phyloP scores from a whole-genome alignment of 2,797 vertebrate genomes.

The Huso huso region DNA sequence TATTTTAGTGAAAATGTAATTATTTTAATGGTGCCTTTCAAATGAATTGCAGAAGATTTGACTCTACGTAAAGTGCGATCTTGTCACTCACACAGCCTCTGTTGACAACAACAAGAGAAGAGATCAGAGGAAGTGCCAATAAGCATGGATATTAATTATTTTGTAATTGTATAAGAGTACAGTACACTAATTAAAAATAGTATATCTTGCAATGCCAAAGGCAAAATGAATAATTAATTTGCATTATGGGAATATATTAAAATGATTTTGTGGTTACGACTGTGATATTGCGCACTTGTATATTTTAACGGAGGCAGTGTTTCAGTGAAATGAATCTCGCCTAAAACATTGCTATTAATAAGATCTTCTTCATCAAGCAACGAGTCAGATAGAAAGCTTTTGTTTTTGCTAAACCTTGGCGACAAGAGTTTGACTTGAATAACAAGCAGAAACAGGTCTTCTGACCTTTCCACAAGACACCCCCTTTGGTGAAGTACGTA shows the following conservation, averaged over 20 bases:
- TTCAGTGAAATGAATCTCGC: conserved; percentile 57
- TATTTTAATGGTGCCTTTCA: conserved; percentile 69
- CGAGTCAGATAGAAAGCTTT: not conserved
- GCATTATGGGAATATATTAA: conserved; percentile 99
- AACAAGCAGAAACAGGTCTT: not conserved
- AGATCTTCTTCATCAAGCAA: conserved; percentile 1
- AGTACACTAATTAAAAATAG: conserved; percentile 99
- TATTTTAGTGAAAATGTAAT: conserved; percentile 64
- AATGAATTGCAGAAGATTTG: conserved; percentile 76
- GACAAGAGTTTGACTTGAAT: not conserved
- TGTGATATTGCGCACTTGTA: conserved; percentile 74
- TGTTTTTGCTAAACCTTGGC: not conserved
- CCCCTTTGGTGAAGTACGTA: too few relatives aligned
- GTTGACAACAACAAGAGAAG: conserved; percentile 90
- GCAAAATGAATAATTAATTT: conserved; percentile 99
- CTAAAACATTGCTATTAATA: conserved; percentile 19
- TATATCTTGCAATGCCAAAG: conserved; percentile 98
- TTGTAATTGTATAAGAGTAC: conserved; percentile 99
- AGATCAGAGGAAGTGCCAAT: conserved; percentile 84
- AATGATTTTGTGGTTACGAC: conserved; percentile 87
- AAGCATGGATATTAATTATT: conserved; percentile 96
- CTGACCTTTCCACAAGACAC: not conserved
- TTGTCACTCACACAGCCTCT: conserved; percentile 62
- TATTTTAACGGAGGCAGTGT: conserved; percentile 54
- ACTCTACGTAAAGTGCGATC: conserved; percentile 62